phyloP scores from a whole-genome alignment of 2,113 vertebrate species.

The Cervus canadensis region DNA sequence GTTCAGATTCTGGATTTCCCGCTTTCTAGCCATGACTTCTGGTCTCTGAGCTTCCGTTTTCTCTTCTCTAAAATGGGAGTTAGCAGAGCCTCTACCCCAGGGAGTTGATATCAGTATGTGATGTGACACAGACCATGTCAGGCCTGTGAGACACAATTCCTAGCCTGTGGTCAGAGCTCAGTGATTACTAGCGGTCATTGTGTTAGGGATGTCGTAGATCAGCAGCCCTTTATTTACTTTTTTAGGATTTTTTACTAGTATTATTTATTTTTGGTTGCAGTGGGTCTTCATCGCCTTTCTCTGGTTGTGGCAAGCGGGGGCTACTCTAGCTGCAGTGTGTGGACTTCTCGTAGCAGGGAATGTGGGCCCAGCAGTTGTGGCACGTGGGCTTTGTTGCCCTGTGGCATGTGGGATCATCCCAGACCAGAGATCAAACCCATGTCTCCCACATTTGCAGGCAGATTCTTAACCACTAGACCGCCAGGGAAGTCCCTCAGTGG shows the following conservation, averaged over 20 bases:
- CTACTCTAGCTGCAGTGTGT: neutral
- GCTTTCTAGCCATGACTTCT: neutral
- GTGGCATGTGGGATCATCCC: neutral
- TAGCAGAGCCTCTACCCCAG: neutral
- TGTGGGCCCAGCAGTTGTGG: neutral
- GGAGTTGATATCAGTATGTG: neutral
- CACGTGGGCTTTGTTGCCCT: neutral
- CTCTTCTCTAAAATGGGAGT: neutral
- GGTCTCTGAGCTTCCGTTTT: neutral
- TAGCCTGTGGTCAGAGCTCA: neutral
- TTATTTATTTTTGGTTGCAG: neutral
- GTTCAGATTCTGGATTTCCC: neutral
- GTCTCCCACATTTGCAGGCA: neutral
- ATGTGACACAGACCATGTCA: fast-evolving
- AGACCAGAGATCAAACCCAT: neutral
- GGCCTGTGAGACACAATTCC: neutral
- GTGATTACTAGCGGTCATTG: fast-evolving
- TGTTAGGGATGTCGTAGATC: neutral
- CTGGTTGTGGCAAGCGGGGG: neutral
- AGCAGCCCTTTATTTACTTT: neutral
- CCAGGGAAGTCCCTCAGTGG: neutral
- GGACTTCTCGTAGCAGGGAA: neutral
- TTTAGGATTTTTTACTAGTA: neutral
- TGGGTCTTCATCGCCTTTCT: neutral
- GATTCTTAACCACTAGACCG: neutral